A percentile compares a stretch with the other conserved stretches of the same genome.
Conservation (phyloP, 2,797 vertebrate species). For the Manis crassicaudata region DNA sequence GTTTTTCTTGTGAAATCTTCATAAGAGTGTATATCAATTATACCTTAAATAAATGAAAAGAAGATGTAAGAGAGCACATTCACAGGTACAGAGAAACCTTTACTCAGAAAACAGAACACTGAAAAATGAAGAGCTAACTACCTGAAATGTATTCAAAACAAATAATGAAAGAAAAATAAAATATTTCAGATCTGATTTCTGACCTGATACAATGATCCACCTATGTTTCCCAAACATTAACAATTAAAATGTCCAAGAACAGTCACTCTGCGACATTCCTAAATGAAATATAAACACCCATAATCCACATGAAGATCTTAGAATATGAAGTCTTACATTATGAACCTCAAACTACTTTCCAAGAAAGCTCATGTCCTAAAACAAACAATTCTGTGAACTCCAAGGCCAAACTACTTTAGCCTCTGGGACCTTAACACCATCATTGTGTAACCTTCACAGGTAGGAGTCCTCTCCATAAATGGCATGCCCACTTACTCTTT, state of each 20-base stretch:
- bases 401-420: not conserved
- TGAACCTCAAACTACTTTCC: not conserved
- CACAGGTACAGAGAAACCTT: conserved; percentile 3
- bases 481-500: not conserved
- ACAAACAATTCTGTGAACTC: not conserved
- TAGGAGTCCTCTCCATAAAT: not conserved
- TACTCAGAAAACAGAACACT: not conserved
- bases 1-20: not conserved
- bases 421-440: not conserved
- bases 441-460: not conserved
- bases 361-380: conserved; percentile 27
- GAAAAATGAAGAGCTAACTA: not conserved
- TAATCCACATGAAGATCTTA: not conserved
- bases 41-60: too few relatives aligned
- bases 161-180: conserved; percentile 29
- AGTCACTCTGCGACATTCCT: not conserved
- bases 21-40: too few relatives aligned
- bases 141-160: conserved; percentile 46
- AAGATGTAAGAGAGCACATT: not conserved
- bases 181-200: conserved; percentile 42
- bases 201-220: not conserved
- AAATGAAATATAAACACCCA: not conserved
- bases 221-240: conserved; percentile 20
- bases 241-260: not conserved
- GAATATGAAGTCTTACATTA: conserved; percentile 2